Evolutionary conservation across 2,113 vertebrate species (phyloP).

Genomic region (Labeo catla): DNA sequence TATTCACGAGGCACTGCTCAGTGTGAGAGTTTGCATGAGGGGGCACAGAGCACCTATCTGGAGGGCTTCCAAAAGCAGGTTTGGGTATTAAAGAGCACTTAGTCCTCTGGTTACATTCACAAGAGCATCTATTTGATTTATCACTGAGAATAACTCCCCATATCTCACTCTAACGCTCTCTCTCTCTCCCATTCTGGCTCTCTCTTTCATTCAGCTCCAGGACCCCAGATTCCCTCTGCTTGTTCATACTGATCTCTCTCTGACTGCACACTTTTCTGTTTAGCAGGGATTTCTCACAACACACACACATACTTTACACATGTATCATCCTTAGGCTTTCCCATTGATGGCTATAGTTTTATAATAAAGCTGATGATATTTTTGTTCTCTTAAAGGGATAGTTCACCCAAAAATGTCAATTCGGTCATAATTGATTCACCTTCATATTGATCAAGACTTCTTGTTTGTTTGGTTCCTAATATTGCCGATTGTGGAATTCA

Average conservation of each 20-base stretch:
- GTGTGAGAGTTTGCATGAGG: slow-evolving; percentile 1
- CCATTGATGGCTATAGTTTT: not conserved
- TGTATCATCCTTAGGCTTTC: not conserved
- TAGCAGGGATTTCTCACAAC: not conserved
- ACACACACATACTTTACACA: too few species aligned
- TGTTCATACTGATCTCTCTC: slow-evolving; percentile 12
- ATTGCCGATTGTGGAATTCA: too few species aligned
- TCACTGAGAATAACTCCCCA: slow-evolving; percentile 34
- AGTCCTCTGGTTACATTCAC: slow-evolving; percentile 50
- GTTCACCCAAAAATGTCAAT: not conserved
- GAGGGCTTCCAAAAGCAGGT: slow-evolving; percentile 31
- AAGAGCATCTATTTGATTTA: slow-evolving; percentile 53
- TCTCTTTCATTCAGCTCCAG: slow-evolving; percentile 11
- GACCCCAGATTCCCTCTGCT: not conserved
- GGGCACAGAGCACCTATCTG: slow-evolving; percentile 22
- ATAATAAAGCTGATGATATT: not conserved
- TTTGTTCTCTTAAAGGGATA: not conserved
- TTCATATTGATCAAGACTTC: not conserved
- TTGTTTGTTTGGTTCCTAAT: too few species aligned
- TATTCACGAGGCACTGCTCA: not conserved
- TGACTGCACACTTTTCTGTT: slow-evolving; percentile 5
- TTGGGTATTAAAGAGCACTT: slow-evolving; percentile 50
- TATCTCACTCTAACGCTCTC: slow-evolving; percentile 17
- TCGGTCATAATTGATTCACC: not conserved
- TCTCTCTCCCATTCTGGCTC: not conserved